phyloP scores from a whole-genome alignment of 2,888 invertebrate genomes.

The Syrphus vitripennis region DNA sequence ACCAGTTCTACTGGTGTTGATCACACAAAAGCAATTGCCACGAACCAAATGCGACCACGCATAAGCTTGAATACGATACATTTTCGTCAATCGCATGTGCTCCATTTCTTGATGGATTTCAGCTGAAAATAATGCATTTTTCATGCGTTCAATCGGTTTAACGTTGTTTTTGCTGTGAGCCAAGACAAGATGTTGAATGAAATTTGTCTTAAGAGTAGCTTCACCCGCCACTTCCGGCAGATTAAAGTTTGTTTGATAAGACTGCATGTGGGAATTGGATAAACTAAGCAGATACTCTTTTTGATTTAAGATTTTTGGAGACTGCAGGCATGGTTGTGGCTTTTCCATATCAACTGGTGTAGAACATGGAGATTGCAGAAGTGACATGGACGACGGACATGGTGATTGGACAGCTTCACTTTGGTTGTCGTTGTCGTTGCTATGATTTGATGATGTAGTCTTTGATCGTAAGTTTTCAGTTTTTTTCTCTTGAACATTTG shows the following conservation, averaged over 20 bases:
- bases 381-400: not conserved
- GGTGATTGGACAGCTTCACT: not conserved
- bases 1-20: conserved; percentile 84
- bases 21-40: conserved; percentile 85
- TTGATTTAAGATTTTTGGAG: not conserved
- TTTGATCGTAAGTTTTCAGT: not conserved
- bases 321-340: not conserved
- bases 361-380: not conserved
- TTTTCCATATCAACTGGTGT: not conserved
- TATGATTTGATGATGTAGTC: not conserved
- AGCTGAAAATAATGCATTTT: conserved; percentile 73
- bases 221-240: conserved; percentile 48
- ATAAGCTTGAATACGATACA: conserved; percentile 84
- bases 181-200: conserved; percentile 74
- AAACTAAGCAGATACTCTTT: not conserved
- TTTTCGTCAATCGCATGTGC: conserved; percentile 74
- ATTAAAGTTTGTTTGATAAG: not conserved
- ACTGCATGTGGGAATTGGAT: not conserved
- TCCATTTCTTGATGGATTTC: conserved; percentile 75
- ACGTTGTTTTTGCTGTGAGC: conserved; percentile 75
- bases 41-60: conserved; percentile 87
- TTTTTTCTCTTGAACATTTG: not conserved
- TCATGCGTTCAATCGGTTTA: conserved; percentile 72
- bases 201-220: conserved; percentile 46
- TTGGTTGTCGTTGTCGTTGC: not conserved